A percentile compares a stretch with the other conserved stretches of the same genome.
Evolutionary conservation across 2,797 vertebrate species (phyloP).

Genomic region (Periophthalmus magnuspinnatus): DNA sequence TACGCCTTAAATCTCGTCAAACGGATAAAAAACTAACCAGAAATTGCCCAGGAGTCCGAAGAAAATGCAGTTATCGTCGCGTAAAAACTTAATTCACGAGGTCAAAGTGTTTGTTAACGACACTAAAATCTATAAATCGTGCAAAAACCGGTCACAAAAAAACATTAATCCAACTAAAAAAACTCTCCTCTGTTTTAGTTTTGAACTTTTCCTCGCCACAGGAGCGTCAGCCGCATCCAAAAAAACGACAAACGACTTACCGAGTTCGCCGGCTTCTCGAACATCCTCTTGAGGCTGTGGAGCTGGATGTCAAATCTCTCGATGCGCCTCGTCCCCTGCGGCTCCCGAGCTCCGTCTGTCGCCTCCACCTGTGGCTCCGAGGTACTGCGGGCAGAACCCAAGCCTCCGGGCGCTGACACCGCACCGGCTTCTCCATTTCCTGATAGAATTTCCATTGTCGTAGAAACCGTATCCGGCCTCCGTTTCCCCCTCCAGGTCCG

Average conservation of each 20-base stretch:
- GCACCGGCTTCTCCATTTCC: conserved; percentile 72
- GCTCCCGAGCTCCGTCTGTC: conserved; percentile 63
- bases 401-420: conserved; percentile 50
- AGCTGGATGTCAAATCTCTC: conserved; percentile 80
- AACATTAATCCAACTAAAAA: background rate
- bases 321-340: conserved; percentile 65
- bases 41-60: too few species aligned
- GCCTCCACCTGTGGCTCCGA: conserved; percentile 55
- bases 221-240: background rate
- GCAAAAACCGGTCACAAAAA: background rate
- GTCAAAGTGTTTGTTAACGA: background rate
- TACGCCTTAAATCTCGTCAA: too few species aligned
- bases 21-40: too few species aligned
- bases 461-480: conserved; percentile 64
- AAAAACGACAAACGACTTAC: conserved; percentile 61
- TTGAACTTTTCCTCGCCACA: background rate
- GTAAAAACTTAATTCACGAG: too few species aligned
- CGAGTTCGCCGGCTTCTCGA: conserved; percentile 69
- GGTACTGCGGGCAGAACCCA: conserved; percentile 37
- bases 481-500: conserved; percentile 40
- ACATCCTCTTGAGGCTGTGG: conserved; percentile 78
- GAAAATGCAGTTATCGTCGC: too few species aligned
- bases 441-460: conserved; percentile 85
- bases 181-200: background rate
- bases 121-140: background rate